Conservation (phyloP, 2,888 invertebrate species). For the Platycheirus albimanus region DNA sequence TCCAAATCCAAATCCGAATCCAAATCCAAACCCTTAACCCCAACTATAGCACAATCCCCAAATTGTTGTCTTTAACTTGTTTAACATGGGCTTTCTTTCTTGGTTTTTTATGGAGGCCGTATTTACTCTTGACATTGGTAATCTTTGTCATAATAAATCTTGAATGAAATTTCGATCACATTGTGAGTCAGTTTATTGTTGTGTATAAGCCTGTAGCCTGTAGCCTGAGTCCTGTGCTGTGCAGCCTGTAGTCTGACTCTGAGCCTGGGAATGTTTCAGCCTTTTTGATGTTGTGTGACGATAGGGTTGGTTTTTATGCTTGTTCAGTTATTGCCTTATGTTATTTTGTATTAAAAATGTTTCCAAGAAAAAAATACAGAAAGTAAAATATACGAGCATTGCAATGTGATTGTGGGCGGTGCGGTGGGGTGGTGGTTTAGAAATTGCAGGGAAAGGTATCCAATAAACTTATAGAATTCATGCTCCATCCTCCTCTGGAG, state of each 20-base stretch:
- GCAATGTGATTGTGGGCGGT: no score
- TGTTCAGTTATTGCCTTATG: conserved; percentile 35
- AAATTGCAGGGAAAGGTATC: conserved; percentile 17
- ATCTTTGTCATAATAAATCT: conserved; percentile 73
- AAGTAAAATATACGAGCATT: conserved; percentile 16
- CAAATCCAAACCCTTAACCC: background rate
- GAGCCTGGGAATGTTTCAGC: conserved; percentile 54
- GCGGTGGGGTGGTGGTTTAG: conserved; percentile 41
- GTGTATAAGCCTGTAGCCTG: no score
- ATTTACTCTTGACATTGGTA: conserved; percentile 72
- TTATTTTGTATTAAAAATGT: conserved; percentile 13
- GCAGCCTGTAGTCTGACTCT: no score
- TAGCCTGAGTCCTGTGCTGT: no score
- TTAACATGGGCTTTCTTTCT: conserved; percentile 48
- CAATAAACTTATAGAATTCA: conserved; percentile 50
- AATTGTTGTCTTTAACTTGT: conserved; percentile 71
- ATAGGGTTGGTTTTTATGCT: conserved; percentile 38
- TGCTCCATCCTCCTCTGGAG: conserved; percentile 8
- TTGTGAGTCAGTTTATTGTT: conserved; percentile 65
- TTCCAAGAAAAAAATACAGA: background rate
- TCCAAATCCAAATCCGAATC: no score
- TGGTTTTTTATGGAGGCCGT: conserved; percentile 43
- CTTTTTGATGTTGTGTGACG: conserved; percentile 69
- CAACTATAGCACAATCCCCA: conserved; percentile 39
- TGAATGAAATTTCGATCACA: conserved; percentile 70